Conservation (phyloP, 2,113 vertebrate genomes). For the Leuciscus idus region DNA sequence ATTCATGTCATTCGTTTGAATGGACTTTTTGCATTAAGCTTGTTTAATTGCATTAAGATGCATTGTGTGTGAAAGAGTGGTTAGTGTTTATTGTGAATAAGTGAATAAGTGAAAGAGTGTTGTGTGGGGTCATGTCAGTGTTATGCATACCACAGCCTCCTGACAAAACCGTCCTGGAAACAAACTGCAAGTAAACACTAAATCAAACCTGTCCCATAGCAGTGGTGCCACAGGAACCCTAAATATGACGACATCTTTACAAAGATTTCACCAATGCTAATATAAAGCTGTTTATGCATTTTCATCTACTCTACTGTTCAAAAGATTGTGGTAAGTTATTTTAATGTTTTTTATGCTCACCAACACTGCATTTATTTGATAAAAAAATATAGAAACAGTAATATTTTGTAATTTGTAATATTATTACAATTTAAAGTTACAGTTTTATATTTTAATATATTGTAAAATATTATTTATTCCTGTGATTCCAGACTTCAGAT, state of each 20-base stretch:
- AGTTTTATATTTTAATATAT: too few species aligned
- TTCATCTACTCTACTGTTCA: not conserved
- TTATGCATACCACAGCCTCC: constrained; percentile 42
- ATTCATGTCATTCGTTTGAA: not conserved
- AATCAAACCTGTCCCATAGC: not conserved
- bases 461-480: too few species aligned
- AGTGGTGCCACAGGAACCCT: not conserved
- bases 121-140: not conserved
- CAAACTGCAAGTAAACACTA: constrained; percentile 18
- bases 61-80: constrained; percentile 1
- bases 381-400: not conserved
- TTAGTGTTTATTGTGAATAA: constrained; percentile 10
- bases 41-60: constrained; percentile 10
- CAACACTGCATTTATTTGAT: not conserved
- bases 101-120: constrained; percentile 24
- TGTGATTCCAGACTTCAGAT: too few species aligned
- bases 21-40: not conserved
- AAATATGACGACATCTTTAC: not conserved
- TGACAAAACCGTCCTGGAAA: constrained; percentile 36
- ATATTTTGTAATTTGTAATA: not conserved
- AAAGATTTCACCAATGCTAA: not conserved
- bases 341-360: not conserved
- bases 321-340: not conserved
- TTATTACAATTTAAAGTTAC: not conserved
- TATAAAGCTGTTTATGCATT: not conserved